Conservation (phyloP, 2,888 invertebrate genomes). For the Odontothrips loti region DNA sequence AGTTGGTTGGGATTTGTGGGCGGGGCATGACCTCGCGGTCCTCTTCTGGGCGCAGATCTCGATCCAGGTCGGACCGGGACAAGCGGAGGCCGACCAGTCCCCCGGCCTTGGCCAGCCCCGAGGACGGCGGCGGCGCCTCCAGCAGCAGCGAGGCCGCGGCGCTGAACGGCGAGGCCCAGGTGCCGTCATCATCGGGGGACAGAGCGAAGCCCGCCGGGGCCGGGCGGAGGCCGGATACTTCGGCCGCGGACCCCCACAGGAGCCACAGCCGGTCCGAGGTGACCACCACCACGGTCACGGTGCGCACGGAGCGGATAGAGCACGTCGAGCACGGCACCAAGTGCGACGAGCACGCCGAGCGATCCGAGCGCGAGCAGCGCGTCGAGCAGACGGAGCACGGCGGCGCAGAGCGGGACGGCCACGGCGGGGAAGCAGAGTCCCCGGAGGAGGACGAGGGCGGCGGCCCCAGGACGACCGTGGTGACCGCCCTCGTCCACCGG, state of each 20-base stretch:
- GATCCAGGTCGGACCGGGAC: conserved; percentile 38
- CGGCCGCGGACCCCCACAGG: background rate
- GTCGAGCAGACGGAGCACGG: background rate
- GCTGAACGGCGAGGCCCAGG: too few relatives aligned
- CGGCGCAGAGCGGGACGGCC: conserved; percentile 46
- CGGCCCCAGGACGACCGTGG: conserved; percentile 33
- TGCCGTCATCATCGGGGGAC: background rate
- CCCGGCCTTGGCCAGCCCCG: background rate
- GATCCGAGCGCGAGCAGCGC: background rate
- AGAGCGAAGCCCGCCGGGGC: background rate
- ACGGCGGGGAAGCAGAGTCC: conserved; percentile 33
- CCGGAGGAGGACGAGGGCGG: conserved; percentile 36
- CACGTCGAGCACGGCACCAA: background rate
- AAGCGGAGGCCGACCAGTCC: conserved; percentile 18
- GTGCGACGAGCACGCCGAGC: conserved; percentile 33
- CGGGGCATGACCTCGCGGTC: too few relatives aligned
- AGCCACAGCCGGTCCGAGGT: conserved; percentile 32
- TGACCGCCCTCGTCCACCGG: conserved; percentile 45
- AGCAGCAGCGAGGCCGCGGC: background rate
- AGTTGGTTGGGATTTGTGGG: background rate
- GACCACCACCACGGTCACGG: conserved; percentile 40
- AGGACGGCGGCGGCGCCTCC: background rate
- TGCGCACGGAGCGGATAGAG: conserved; percentile 36
- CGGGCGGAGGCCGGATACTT: background rate
- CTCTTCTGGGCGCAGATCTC: background rate